Base-by-base conservation (phyloP, 2,888 invertebrate genomes). In the Drosophila lutescens region DNA sequence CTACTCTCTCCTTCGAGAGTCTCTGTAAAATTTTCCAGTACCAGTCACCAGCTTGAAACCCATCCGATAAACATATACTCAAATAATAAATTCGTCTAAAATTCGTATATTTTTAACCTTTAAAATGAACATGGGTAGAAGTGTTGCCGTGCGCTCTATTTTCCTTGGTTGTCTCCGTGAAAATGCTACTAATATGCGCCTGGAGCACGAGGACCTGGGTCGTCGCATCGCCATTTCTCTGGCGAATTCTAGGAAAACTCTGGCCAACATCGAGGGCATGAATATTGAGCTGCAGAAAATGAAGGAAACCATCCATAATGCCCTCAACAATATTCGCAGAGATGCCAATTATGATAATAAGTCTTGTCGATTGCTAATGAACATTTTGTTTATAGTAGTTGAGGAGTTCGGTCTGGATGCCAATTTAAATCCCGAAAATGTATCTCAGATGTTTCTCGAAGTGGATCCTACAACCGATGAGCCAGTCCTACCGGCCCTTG, bases 81-180 rank as follows among this genome's bases (percentile, higher is more conserved):
- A 7, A 2, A 23, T 46, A 15, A 43, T 17, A 20, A 7, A 56
- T 40, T 9, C 10, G 23, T 17, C 9, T 30, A 15, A 53, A 9
- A 36, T 12, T n/a, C 10, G 26, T 34, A 49, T 32, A 47, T 43
- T 40, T 41, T 53, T 23, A 36, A 56, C n/a, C 20, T 17, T 3
- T n/a, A 34, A n/a, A 20, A 80, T 86, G 86, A 61, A 77, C 13
- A n/a, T 55, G 2, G 36, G 41, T n/a, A 17, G 10, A 12, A 66
- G 57, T 4, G 15, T 50, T 6, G 12, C 30, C 7, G 17, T 15
- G 8, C 73, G 68, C 1, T 5, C 58, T 0, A 67, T 71, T 41
- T 0, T 66, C 0, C 9, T 86, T 38, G 44, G 71, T 0, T 79
- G 87, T 50, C 50, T 76, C 3, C 49, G 47, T 7, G 87, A 83